A percentile compares a stretch with the other conserved stretches of the same genome.
Conservation (phyloP, 2,797 vertebrate species). For the Onychomys leucogaster region DNA sequence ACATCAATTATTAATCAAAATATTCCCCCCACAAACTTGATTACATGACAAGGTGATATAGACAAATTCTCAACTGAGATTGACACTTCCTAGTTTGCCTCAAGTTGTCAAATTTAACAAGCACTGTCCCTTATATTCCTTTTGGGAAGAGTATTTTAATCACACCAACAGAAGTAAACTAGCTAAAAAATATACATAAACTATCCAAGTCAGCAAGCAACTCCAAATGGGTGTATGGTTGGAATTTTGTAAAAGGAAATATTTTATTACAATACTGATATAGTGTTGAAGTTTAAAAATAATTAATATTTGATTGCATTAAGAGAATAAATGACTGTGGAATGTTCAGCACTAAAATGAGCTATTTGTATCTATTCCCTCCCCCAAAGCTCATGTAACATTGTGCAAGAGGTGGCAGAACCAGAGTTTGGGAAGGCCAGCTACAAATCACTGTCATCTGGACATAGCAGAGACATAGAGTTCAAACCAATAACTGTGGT, state of each 20-base stretch:
- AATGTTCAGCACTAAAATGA: neutral
- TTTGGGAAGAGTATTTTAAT: neutral
- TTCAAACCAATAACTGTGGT: neutral
- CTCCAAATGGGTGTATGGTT: neutral
- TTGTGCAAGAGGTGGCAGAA: neutral
- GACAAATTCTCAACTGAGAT: neutral
- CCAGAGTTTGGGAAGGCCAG: neutral
- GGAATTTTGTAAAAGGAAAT: neutral
- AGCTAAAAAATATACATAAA: neutral
- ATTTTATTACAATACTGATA: neutral
- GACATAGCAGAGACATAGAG: neutral
- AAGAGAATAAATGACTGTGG: neutral
- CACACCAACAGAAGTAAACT: neutral
- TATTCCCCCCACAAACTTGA: neutral
- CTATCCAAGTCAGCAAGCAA: neutral
- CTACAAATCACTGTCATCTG: neutral
- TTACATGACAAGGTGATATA: neutral
- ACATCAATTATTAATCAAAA: neutral
- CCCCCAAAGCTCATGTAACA: neutral
- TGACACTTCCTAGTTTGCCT: neutral
- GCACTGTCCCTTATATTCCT: neutral
- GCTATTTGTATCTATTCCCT: neutral
- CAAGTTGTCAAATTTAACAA: neutral
- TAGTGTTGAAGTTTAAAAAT: neutral
- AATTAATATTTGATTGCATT: neutral